A percentile compares a stretch with the other conserved stretches of the same genome.
phyloP scores from a whole-genome alignment of 2,888 invertebrate genomes.

The Drosophila affinis region DNA sequence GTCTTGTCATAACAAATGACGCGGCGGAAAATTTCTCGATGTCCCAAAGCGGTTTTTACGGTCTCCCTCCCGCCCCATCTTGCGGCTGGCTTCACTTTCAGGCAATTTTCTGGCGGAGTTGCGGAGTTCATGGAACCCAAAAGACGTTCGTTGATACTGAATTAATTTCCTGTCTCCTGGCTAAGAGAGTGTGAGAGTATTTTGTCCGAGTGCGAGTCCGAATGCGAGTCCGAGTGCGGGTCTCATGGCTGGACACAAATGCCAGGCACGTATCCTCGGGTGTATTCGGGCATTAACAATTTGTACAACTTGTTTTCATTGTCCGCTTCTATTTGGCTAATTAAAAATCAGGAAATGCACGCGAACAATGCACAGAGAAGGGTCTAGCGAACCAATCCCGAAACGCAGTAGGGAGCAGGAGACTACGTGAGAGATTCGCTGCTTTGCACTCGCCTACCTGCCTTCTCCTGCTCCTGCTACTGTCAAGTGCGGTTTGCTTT shows the following conservation, averaged over 20 bases:
- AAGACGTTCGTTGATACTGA: constrained; percentile 46
- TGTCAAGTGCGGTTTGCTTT: constrained; percentile 66
- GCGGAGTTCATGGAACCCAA: constrained; percentile 45
- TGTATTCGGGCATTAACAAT: constrained; percentile 11
- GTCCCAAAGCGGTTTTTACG: constrained; percentile 6
- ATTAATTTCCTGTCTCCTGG: constrained; percentile 66
- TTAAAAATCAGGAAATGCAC: constrained; percentile 75
- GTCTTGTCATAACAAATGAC: constrained; percentile 8
- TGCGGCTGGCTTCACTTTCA: constrained; percentile 44
- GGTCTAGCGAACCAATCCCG: constrained; percentile 21
- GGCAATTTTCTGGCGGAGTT: constrained; percentile 25
- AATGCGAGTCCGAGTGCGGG: not conserved
- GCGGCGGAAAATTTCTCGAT: constrained; percentile 9
- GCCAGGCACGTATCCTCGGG: constrained; percentile 55
- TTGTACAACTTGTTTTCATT: constrained; percentile 42
- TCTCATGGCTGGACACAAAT: constrained; percentile 24
- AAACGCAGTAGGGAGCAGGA: not conserved
- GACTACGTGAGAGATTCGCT: constrained; percentile 24
- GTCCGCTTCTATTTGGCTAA: constrained; percentile 61
- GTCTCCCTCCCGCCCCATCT: constrained; percentile 40
- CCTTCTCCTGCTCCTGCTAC: constrained; percentile 32
- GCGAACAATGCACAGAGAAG: constrained; percentile 49
- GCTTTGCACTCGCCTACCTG: constrained; percentile 42
- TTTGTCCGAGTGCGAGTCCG: not conserved
- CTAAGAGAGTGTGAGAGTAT: constrained; percentile 2